Base-by-base conservation (phyloP, 2,888 invertebrate species). In the Xestia xanthographa region DNA sequence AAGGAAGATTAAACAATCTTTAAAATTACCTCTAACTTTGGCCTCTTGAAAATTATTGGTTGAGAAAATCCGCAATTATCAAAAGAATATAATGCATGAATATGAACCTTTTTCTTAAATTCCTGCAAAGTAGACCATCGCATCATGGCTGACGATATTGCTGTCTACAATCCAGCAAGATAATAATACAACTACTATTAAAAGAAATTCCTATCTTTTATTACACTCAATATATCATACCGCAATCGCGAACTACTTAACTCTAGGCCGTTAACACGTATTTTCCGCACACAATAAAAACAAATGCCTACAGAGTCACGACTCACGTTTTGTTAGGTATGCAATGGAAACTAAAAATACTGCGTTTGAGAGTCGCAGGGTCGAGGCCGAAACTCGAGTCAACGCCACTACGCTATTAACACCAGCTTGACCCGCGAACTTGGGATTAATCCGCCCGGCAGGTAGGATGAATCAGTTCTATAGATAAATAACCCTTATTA, bases 321-420 rank as follows among this genome's bases (percentile, higher is more conserved):
- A 71, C 45, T 58, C 78, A 72, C 73, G 78, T 83, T 83, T 83
- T 67, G 86, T 90, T 90, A 88, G 89, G 91, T 87, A 84, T 85
- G 87, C 77, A 82, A 82, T 88, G 87, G 78, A 91, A 88, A 83
- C 85, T 88, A 86, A 87, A 88, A 87, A 88, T 87, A 88, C 75
- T 75, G 65, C 76, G 83, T 83, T 86, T 82, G 75, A 86, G 85
- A 79, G 68, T 77, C 81, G 77, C 86, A 89, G 89, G 92, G 92
- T 92, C 91, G 92, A 91, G 92, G 91, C 89, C 91, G 88, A 83
- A 74, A 80, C 89, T 88, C 84, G 88, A 92, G 93, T 93, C 92
- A 93, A 92, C 91, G 91, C 89, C 92, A 91, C 89, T 79, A 26
- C 66, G 53, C 83, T 86, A 82, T 41, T 70, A 75, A 74, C 75